phyloP scores from a whole-genome alignment of 2,797 vertebrate species.

The Myotis daubentonii region DNA sequence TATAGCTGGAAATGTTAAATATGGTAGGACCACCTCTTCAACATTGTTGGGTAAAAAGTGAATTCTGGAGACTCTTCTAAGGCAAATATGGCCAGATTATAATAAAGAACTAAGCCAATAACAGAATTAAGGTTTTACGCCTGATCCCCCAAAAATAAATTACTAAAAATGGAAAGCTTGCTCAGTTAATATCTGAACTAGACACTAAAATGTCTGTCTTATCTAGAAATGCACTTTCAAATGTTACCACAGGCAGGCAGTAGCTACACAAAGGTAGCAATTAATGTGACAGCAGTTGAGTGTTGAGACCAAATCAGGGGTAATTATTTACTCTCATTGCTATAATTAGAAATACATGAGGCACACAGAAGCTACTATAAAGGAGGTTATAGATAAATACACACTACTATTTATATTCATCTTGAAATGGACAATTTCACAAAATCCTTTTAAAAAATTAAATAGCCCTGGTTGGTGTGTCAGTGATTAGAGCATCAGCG shows the following conservation, averaged over 20 bases:
- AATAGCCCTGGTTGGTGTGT: neutral
- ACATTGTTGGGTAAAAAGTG: neutral
- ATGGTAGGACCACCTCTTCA: neutral
- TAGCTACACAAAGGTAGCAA: slow-evolving; percentile 55
- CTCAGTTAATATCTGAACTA: slow-evolving; percentile 48
- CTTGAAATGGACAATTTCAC: slow-evolving; percentile 59
- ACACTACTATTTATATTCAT: slow-evolving; percentile 52
- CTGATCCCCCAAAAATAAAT: slow-evolving; percentile 5
- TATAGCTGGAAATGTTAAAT: slow-evolving; percentile 51
- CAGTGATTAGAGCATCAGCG: too few relatives aligned
- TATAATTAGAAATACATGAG: neutral
- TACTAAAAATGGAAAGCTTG: slow-evolving; percentile 38
- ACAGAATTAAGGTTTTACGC: slow-evolving; percentile 13
- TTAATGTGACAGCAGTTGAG: slow-evolving; percentile 64
- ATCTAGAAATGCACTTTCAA: slow-evolving; percentile 55
- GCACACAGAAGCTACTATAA: slow-evolving; percentile 27
- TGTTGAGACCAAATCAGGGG: slow-evolving; percentile 61
- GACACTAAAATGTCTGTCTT: slow-evolving; percentile 42
- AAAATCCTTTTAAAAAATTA: slow-evolving; percentile 30
- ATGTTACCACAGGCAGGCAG: slow-evolving; percentile 31
- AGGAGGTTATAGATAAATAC: slow-evolving; percentile 55
- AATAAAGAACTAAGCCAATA: slow-evolving; percentile 17
- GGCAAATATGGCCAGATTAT: neutral
- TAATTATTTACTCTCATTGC: slow-evolving; percentile 66
- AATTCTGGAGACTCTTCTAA: neutral